A percentile compares a stretch with the other conserved stretches of the same genome.
Evolutionary conservation across 2,888 invertebrate species (phyloP).

Genomic region (Cataglyphis cursor): DNA sequence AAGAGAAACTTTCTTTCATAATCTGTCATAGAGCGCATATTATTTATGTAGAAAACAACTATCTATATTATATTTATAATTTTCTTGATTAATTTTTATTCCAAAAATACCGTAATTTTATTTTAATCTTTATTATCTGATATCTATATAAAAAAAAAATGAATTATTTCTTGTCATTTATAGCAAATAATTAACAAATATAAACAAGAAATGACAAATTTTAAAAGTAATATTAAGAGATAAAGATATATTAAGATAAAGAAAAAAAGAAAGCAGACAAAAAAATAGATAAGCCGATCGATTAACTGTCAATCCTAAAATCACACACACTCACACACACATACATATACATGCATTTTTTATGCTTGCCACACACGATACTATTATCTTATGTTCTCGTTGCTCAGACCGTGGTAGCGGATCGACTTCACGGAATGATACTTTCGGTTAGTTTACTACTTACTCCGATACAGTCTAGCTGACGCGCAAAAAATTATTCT

Average conservation of each 20-base stretch:
- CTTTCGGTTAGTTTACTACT: conserved; percentile 66
- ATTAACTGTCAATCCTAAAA: conserved; percentile 56
- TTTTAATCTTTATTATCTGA: neutral
- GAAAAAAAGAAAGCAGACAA: conserved; percentile 6
- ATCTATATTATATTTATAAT: neutral
- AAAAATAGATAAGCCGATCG: conserved; percentile 14
- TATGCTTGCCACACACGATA: conserved; percentile 63
- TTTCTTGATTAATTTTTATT: neutral
- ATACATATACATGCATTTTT: conserved; percentile 22
- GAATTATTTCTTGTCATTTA: neutral
- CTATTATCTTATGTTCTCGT: conserved; percentile 68
- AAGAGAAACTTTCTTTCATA: neutral
- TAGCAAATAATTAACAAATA: neutral
- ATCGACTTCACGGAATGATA: conserved; percentile 67
- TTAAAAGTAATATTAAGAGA: conserved; percentile 11
- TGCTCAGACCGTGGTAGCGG: neutral
- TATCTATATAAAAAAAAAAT: neutral
- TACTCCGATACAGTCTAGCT: conserved; percentile 48
- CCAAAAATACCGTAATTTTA: neutral
- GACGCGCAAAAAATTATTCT: conserved; percentile 65
- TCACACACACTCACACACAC: conserved; percentile 31
- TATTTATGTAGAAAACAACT: neutral
- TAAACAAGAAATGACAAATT: neutral
- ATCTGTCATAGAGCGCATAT: neutral
- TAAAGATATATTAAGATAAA: neutral